These are phyloP conservation scores for Vombatus ursinus DNA, from an alignment of 2,113 vertebrate genomes.

Conservation along the genomic window DNA sequence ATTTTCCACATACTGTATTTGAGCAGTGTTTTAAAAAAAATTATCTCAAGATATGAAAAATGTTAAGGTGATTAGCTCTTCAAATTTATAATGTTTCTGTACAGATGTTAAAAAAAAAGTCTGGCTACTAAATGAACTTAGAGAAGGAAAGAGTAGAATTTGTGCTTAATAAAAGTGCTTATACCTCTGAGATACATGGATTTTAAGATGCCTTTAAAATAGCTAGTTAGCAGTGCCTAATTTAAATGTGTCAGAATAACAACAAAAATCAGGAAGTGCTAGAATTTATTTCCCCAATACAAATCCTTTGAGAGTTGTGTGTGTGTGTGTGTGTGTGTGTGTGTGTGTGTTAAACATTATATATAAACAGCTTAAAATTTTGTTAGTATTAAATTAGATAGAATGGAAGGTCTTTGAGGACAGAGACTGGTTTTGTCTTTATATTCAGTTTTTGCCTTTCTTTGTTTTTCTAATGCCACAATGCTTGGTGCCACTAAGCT, in stretches of 20 bases:
- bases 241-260: background rate
- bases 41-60: background rate
- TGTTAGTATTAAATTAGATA: background rate
- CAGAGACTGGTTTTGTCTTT: background rate
- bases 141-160: background rate
- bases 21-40: background rate
- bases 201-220: background rate
- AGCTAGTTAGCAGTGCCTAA: background rate
- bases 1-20: background rate
- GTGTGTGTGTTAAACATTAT: background rate
- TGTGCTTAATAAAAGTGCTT: background rate
- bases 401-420: background rate
- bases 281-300: background rate
- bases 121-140: background rate
- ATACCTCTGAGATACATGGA: background rate
- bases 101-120: background rate
- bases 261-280: background rate
- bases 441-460: background rate
- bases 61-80: background rate
- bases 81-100: background rate
- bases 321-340: fast-evolving
- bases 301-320: background rate
- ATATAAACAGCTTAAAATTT: background rate
- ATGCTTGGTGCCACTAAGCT: background rate
- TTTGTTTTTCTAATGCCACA: background rate